Evolutionary conservation across 2,888 invertebrate species (phyloP).

Genomic region (Torymus tubicola): DNA sequence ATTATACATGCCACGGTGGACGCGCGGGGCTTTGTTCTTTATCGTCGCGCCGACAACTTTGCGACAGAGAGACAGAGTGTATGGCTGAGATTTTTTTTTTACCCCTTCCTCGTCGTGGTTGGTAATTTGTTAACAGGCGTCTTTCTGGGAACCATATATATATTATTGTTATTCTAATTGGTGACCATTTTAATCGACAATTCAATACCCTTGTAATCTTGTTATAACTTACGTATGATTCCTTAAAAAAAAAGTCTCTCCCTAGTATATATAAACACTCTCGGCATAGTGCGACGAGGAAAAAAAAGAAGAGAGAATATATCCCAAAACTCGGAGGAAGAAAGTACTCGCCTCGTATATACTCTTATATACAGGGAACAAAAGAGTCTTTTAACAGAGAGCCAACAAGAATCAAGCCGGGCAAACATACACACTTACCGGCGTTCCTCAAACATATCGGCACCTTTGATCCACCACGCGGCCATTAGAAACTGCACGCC

Average conservation of each 20-base stretch:
- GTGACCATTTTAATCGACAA: too few species aligned
- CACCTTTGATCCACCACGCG: slow-evolving; percentile 68
- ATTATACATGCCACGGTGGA: slow-evolving; percentile 6
- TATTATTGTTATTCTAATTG: too few species aligned
- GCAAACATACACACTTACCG: slow-evolving; percentile 67
- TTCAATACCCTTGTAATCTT: too few species aligned
- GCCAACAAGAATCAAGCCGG: slow-evolving; percentile 74
- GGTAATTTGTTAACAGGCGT: too few species aligned
- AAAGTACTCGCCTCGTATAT: too few species aligned
- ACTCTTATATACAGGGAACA: slow-evolving; percentile 50
- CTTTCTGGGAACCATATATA: too few species aligned
- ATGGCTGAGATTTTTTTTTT: not conserved
- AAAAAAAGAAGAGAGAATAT: slow-evolving; percentile 1
- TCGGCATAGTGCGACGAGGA: not conserved
- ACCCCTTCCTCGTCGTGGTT: too few species aligned
- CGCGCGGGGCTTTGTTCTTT: slow-evolving; percentile 29
- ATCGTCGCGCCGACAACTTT: not conserved
- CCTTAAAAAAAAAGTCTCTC: too few species aligned
- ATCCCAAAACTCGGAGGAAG: too few species aligned
- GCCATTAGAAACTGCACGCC: slow-evolving; percentile 68
- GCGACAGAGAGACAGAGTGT: slow-evolving; percentile 25
- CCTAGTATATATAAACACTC: too few species aligned
- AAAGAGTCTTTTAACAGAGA: slow-evolving; percentile 71
- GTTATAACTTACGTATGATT: too few species aligned
- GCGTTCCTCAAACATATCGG: slow-evolving; percentile 73